These are phyloP conservation scores for Zaprionus ghesquierei DNA, from an alignment of 1,140 invertebrate genomes.

Conservation along the genomic window DNA sequence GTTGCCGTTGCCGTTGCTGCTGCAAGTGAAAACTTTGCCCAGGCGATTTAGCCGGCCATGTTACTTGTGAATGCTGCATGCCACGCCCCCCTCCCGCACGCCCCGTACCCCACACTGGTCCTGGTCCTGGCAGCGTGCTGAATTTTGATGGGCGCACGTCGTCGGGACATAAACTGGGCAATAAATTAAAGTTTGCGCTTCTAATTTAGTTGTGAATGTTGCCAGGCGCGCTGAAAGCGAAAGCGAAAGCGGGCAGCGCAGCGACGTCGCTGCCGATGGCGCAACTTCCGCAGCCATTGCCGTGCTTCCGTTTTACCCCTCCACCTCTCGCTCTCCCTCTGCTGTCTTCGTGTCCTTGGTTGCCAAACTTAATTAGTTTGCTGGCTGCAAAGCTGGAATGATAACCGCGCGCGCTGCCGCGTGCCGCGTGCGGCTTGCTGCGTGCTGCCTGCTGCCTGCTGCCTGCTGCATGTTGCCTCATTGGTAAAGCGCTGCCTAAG, in stretches of 20 bases:
- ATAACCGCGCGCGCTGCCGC: conserved; percentile 28
- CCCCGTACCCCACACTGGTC: too few relatives aligned
- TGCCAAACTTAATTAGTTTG: conserved; percentile 70
- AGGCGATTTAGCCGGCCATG: neutral
- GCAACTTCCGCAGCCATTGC: neutral
- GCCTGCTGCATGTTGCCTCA: conserved; percentile 30
- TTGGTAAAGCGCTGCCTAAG: conserved; percentile 54
- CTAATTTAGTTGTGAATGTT: neutral
- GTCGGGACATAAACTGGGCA: neutral
- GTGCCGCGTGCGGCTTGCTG: conserved; percentile 15
- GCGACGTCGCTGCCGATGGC: neutral
- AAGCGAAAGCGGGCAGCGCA: neutral
- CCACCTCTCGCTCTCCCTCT: neutral
- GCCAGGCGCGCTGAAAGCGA: neutral
- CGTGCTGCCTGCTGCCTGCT: neutral
- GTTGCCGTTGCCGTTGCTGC: neutral
- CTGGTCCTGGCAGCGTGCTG: neutral
- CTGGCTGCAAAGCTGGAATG: conserved; percentile 38
- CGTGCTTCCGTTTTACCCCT: neutral
- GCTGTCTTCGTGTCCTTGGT: conserved; percentile 45
- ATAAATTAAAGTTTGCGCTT: neutral
- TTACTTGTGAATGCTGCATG: neutral
- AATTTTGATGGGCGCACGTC: neutral
- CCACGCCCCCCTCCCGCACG: too few relatives aligned
- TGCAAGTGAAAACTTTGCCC: neutral